Evolutionary conservation across 2,113 vertebrate species (phyloP), one percentile per base, ranked within the genome.

Genomic region (Pionites leucogaster): DNA sequence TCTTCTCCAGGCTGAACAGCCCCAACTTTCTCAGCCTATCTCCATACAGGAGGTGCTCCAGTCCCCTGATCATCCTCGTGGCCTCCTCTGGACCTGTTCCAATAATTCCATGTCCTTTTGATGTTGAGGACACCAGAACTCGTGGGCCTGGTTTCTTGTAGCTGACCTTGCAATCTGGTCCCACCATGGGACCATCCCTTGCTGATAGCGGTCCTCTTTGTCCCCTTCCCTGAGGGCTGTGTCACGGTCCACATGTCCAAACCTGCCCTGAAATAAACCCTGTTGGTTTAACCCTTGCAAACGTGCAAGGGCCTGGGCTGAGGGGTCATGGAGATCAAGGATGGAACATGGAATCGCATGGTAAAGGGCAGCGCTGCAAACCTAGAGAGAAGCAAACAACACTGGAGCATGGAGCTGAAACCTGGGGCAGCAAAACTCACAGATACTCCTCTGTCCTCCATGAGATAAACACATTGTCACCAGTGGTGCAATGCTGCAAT

Each of bases 401-500:
- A 1, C 42, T 28, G 77, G 42, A 91, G 52, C 29, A 39, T 52
- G 37, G 77, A 75, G 69, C n/a, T 1, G 9, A 90, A 90, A 94
- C 44, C 60, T 62, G 27, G 28, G 74, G 77, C 69, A 52, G 77
- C 67, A 50, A 63, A 93, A 93, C 91, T 5, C 68, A 63, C 83
- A 72, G 88, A 17, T 79, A 6, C 47, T 92, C 52, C 39, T 67
- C 74, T 79, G 69, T 84, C 93, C 80, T 89, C 90, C 76, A 24
- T 90, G 90, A 77, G 93, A 72, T 69, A 89, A 87, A 76, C 28
- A 6, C 2, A 1, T 62, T 82, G 86, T 87, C 82, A 92, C 90
- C 62, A 70, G 88, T 20, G 0, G n/a, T 27, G 92, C 49, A 27
- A 68, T 93, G 83, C 96, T 95, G 96, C 95, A 93, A 82, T 92